Base-by-base conservation (phyloP, 2,113 vertebrate species). In the Macaca mulatta region DNA sequence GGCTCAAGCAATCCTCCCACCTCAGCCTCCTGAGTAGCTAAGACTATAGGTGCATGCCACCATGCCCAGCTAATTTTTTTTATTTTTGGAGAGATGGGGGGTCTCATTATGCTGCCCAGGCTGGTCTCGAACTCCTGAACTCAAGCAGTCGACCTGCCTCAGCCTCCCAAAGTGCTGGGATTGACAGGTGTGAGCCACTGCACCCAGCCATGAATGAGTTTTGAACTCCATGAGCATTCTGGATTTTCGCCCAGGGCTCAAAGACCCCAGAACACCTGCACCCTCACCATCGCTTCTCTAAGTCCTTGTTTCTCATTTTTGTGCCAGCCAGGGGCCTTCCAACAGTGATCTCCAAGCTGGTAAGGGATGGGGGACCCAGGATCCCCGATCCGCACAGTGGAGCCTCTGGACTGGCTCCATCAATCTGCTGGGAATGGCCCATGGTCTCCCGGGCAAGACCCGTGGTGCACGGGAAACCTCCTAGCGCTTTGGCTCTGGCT, bases 401-500 rank as follows among this genome's bases (percentile, higher is more conserved):
- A 22, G 30, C 13, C 8, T 35, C 72, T 94, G 90, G 23, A 38
- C 23, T 1, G 84, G 50, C 79, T 55, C 93, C 88, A 32, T 32
- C 57, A 7, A 30, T n/a, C 81, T 89, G 86, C 96, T 79, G 79
- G 86, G 87, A 96, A 83, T 1, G 43, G 91, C 79, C 52, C 0
- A 0, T 12, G 86, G 72, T 94, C 91, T 94, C 50, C 75, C 64
- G 72, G 85, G 95, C 72, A 59, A 91, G 87, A 59, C 92, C 90
- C 30, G 0, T 0, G 16, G 59, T 4, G 0, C 84, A 1, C 2
- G 1, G 96, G 83, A 96, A 95, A 69, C 79, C 92, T 94, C 78
- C 61, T 50, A 18, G 83, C 2, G 43, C 94, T 80, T 90, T 92
- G 90, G 96, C 97, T 94, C 52, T 16, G 32, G 32, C 92, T 88